Evolutionary conservation across 2,113 vertebrate species (phyloP), one percentile per base, ranked within the genome.

Genomic region (Laticauda laticaudata): DNA sequence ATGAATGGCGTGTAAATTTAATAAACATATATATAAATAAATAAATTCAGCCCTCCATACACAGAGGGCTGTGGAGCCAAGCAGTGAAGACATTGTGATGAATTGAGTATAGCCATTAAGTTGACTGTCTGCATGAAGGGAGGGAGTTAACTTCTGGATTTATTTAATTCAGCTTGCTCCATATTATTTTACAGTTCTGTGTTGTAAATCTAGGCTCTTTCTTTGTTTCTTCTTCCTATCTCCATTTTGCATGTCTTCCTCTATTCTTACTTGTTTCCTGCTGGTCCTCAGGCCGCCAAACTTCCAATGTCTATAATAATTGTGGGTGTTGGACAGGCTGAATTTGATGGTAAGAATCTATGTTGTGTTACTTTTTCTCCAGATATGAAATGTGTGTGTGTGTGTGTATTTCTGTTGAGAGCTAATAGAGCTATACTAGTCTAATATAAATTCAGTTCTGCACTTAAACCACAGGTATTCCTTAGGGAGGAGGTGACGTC

Each of bases 231-330:
- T 91, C 64, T 85, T n/a, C 53, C 34, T 29, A 26, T 85, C 75
- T 87, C 85, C 45, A 69, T 34, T 75, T 3, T 20, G 39, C 54
- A 43, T 9, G 6, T 81, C 75, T 4, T 5, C 54, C 12, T 4
- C 21, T 4, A 29, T 61, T 45, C 18, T 4, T 2, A 7, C 10
- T 18, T 81, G 10, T 10, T 34, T 26, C 34, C 45, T 24, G 86
- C 0, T 24, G 86, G 15, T 23, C 48, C 91, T 21, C 91, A 99
- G 99, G 99, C 98, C 56, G 99, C 99, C 95, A 99, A 98, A 95
- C 98, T 99, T n/a, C 99, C 99, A 64, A 99, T 99, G 99, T 99
- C 99, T 53, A 99, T 99, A 97, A 99, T 99, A 97, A 99, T 99
- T 81, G 97, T 99, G 75, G 99, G 99, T 87, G 99, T 99, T 12